Percentiles rank a stretch among this genome's conserved stretches.
These are phyloP conservation scores for Dryococelus australis DNA, from an alignment of 2,888 invertebrate genomes.

Conservation along the genomic window DNA sequence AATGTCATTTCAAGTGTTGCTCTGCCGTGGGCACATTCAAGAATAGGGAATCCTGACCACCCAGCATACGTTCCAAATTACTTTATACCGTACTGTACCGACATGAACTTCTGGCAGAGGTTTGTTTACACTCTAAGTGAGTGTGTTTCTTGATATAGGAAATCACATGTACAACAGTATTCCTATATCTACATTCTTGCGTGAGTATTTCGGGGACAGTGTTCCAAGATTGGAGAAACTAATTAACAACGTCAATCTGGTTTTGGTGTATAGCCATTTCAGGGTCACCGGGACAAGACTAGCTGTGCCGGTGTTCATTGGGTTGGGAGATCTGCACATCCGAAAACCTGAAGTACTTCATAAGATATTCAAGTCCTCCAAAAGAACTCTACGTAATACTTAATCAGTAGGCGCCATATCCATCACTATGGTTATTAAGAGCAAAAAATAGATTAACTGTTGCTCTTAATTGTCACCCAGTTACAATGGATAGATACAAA, in stretches of 20 bases:
- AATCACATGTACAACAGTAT: slow-evolving; percentile 38
- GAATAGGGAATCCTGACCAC: slow-evolving; percentile 48
- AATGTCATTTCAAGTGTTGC: slow-evolving; percentile 42
- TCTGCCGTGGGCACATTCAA: slow-evolving; percentile 44
- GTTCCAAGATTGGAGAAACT: slow-evolving; percentile 61
- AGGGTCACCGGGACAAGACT: slow-evolving; percentile 62
- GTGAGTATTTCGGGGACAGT: slow-evolving; percentile 61
- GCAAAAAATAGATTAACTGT: too few species aligned
- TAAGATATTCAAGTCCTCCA: slow-evolving; percentile 17
- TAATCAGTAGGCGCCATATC: too few species aligned
- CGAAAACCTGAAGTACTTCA: slow-evolving; percentile 34
- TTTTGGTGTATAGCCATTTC: slow-evolving; percentile 69
- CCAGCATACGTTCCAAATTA: slow-evolving; percentile 49
- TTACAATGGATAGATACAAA: too few species aligned
- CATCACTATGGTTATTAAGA: too few species aligned
- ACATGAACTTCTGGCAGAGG: slow-evolving; percentile 51
- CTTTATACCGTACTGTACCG: slow-evolving; percentile 47
- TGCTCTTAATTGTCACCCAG: too few species aligned
- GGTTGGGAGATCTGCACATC: slow-evolving; percentile 42
- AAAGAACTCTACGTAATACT: too few species aligned
- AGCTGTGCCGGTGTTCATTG: slow-evolving; percentile 45
- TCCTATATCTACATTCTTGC: slow-evolving; percentile 58
- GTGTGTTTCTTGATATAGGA: background rate
- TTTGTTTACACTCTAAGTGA: slow-evolving; percentile 46
- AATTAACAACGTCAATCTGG: slow-evolving; percentile 63